These are phyloP conservation scores for Pygoscelis adeliae DNA, from an alignment of 2,113 vertebrate species.

Conservation along the genomic window DNA sequence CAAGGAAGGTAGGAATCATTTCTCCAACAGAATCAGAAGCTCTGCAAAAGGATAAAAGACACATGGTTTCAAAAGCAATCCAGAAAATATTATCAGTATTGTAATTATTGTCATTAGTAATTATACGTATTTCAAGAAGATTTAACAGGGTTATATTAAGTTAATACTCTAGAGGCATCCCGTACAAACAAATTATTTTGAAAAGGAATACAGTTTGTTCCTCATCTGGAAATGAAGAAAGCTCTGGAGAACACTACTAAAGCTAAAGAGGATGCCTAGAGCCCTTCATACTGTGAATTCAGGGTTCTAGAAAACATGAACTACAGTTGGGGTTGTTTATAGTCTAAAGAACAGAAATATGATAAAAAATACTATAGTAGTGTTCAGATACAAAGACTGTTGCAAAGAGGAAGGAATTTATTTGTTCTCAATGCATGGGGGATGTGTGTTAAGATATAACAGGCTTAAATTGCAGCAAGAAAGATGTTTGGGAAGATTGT, in stretches of 20 bases:
- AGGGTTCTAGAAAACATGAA: background rate
- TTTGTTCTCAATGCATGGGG: background rate
- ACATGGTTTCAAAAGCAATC: background rate
- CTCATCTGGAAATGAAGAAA: background rate
- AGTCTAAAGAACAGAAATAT: background rate
- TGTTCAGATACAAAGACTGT: background rate
- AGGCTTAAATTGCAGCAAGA: background rate
- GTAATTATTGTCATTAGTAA: background rate
- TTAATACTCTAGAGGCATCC: background rate
- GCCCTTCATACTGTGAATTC: background rate
- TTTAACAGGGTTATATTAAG: background rate
- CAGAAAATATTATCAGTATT: background rate
- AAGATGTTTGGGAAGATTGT: background rate
- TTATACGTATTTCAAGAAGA: background rate
- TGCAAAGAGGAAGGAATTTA: background rate
- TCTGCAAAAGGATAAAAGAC: slow-evolving; percentile 49
- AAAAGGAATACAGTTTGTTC: background rate
- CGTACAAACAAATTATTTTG: background rate
- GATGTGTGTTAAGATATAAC: background rate
- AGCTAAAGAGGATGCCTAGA: background rate
- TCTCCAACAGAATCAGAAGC: slow-evolving; percentile 71
- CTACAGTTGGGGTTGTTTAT: background rate
- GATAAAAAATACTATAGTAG: background rate
- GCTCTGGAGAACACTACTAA: background rate
- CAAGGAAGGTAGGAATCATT: slow-evolving; percentile 72